Base-by-base conservation (phyloP, 2,888 invertebrate species). In the Mesoligia furuncula region DNA sequence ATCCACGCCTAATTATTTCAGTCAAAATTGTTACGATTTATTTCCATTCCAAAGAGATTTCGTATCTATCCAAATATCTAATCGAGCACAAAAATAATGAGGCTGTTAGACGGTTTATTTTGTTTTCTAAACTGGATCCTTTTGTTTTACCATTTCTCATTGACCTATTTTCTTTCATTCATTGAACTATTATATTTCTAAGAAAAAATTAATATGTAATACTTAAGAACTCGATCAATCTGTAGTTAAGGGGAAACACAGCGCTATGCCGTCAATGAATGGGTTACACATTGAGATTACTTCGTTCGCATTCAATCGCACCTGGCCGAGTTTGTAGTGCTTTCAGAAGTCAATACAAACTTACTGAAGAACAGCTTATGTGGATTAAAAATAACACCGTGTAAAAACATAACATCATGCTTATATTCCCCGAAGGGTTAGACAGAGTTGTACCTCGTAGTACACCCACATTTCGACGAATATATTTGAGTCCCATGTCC, bases 1-100 rank as follows among this genome's bases (percentile, higher is more conserved):
- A 88, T 89, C 83, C 89, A 90, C 86, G 86, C 89, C 85, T 91
- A 89, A 92, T 91, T 91, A 91, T 85, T 80, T 68, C 76, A 86
- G 87, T 90, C 88, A 84, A 90, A 87, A 87, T 89, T 83, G 87
- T 86, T 85, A 84, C 82, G 81, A 87, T 90, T 89, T 88, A 90
- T 90, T 90, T 89, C 85, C 83, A 84, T 81, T 84, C 61, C 84
- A 76, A 80, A 77, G 65, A 79, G 66, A 72, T 81, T 80, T 64
- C 74, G n/a, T 72, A 65, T 13, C 68, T 77, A 83, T 83, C 84
- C 59, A 72, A 87, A 79, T 84, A 77, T 74, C 66, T 87, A 83
- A 89, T 87, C 80, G 77, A 75, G 76, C 75, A 78, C 65, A 77
- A 85, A 89, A 85, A 85, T 89, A 85, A 88, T 85, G 87, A 85